Percentiles rank a stretch among this genome's conserved stretches.
These are phyloP conservation scores for Tympanoctomys barrerae DNA, from an alignment of 2,797 vertebrate species.

Conservation along the genomic window DNA sequence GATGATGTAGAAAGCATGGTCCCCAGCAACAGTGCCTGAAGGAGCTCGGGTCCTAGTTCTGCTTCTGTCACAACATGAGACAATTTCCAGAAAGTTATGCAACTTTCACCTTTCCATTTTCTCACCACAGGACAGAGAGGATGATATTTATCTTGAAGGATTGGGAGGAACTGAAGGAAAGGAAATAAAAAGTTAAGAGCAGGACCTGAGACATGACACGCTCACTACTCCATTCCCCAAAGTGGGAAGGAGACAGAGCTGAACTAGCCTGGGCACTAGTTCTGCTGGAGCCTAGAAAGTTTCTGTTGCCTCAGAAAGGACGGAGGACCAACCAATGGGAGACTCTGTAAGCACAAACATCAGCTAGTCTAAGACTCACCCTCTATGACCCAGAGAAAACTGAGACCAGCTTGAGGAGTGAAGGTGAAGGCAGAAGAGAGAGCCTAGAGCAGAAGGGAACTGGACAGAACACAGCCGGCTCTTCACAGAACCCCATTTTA, in stretches of 20 bases:
- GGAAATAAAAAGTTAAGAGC: background rate
- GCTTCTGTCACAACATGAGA: background rate
- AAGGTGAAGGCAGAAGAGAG: too few species aligned
- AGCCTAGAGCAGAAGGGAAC: too few species aligned
- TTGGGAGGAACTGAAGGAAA: background rate
- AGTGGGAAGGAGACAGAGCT: background rate
- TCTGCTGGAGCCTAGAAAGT: background rate
- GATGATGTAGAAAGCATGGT: background rate
- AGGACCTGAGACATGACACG: background rate
- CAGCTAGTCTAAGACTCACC: background rate
- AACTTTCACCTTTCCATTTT: background rate
- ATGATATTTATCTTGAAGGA: background rate
- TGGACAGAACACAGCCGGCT: accelerated
- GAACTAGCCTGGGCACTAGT: too few species aligned
- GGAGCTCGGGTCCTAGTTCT: background rate
- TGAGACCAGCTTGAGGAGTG: background rate
- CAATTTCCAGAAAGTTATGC: background rate
- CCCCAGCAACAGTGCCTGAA: background rate
- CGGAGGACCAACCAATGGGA: background rate
- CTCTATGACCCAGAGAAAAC: background rate
- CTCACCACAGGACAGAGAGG: background rate
- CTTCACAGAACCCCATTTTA: accelerated
- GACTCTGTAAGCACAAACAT: background rate
- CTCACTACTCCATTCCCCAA: background rate
- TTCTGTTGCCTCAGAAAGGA: background rate